phyloP scores from a whole-genome alignment of 2,888 invertebrate species.

The Allacma fusca region DNA sequence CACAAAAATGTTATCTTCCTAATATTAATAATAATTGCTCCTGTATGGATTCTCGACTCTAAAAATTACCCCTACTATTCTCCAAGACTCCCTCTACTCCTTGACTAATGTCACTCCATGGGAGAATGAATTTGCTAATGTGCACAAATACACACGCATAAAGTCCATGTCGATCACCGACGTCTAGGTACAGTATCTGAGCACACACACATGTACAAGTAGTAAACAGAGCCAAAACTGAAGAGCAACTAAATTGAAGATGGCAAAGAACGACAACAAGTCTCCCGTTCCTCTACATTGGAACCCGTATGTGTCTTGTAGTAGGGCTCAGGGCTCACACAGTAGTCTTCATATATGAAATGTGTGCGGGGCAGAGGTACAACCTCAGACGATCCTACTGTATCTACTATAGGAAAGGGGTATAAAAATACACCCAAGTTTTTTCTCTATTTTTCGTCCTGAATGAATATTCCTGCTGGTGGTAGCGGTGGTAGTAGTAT shows the following conservation, averaged over 20 bases:
- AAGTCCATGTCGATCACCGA: not conserved
- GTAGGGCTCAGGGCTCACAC: too few species aligned
- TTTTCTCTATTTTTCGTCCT: not conserved
- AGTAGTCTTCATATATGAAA: too few species aligned
- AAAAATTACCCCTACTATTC: not conserved
- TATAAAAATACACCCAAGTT: slow-evolving; percentile 23
- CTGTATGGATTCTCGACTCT: not conserved
- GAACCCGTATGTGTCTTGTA: not conserved
- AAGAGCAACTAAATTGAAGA: slow-evolving; percentile 30
- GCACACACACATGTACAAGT: not conserved
- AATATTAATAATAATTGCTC: not conserved
- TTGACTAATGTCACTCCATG: not conserved
- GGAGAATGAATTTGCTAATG: not conserved
- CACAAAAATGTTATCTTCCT: slow-evolving; percentile 1
- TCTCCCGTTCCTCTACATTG: slow-evolving; percentile 14
- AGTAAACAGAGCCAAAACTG: slow-evolving; percentile 21
- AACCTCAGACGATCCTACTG: too few species aligned
- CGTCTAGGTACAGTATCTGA: not conserved
- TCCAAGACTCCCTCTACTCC: not conserved
- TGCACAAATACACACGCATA: not conserved
- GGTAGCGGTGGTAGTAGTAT: not conserved
- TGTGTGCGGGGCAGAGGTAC: too few species aligned
- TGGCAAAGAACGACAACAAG: slow-evolving; percentile 27
- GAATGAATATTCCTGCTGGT: slow-evolving; percentile 8
- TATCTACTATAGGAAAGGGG: too few species aligned